Conservation (phyloP, 2,888 invertebrate genomes). For the Athalia rosae region DNA sequence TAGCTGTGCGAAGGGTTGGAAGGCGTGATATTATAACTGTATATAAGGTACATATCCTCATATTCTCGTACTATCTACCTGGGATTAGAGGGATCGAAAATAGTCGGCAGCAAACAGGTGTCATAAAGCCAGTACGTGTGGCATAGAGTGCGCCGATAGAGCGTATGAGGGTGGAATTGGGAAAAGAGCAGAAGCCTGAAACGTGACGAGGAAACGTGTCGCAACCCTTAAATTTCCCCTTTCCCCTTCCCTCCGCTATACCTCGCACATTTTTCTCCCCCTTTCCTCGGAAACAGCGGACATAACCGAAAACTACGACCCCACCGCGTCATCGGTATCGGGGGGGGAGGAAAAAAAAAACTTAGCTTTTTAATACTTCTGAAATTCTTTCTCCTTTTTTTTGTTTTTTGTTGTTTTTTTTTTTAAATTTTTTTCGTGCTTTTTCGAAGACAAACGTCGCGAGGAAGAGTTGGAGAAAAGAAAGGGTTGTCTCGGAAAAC, state of each 20-base stretch:
- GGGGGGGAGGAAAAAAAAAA: too few species aligned
- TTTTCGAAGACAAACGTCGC: too few species aligned
- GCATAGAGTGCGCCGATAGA: slow-evolving; percentile 36
- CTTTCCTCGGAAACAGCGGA: too few species aligned
- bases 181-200: slow-evolving; percentile 51
- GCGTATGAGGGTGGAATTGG: slow-evolving; percentile 48
- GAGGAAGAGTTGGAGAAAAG: too few species aligned
- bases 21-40: background rate
- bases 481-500: too few species aligned
- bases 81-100: slow-evolving; percentile 51
- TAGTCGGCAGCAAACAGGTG: slow-evolving; percentile 63
- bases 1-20: too few species aligned
- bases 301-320: too few species aligned
- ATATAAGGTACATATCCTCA: slow-evolving; percentile 1
- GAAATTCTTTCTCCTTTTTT: too few species aligned
- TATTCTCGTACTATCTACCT: slow-evolving; percentile 18
- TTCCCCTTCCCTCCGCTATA: background rate
- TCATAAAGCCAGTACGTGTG: slow-evolving; percentile 65
- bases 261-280: background rate
- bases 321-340: too few species aligned
- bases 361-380: too few species aligned
- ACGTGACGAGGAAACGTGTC: slow-evolving; percentile 58
- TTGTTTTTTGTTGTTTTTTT: too few species aligned
- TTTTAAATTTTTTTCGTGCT: too few species aligned
- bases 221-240: background rate